Percentiles rank a stretch among this genome's conserved stretches.
Conservation (phyloP, 2,888 invertebrate genomes). For the Trichopria drosophilae region DNA sequence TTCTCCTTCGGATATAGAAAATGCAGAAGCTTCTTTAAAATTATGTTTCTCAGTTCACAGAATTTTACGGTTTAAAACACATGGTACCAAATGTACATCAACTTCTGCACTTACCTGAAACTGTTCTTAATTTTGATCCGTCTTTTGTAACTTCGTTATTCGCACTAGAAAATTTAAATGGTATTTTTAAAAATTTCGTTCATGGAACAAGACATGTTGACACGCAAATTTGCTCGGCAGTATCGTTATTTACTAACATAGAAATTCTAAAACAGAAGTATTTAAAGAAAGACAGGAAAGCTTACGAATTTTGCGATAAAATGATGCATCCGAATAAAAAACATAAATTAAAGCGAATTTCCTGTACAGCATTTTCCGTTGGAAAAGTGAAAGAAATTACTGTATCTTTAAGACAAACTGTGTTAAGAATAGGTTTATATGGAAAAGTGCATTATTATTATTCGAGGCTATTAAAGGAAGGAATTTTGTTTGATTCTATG, state of each 20-base stretch:
- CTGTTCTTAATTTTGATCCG: too few species aligned
- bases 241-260: slow-evolving; percentile 1
- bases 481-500: too few species aligned
- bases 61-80: too few species aligned
- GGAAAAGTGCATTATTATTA: too few species aligned
- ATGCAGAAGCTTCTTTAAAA: slow-evolving; percentile 19
- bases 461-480: too few species aligned
- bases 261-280: neutral
- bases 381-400: too few species aligned
- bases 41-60: too few species aligned
- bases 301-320: slow-evolving; percentile 4
- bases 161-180: slow-evolving; percentile 15
- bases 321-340: neutral
- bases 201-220: slow-evolving; percentile 11
- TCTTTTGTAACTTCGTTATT: slow-evolving; percentile 8
- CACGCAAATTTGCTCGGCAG: slow-evolving; percentile 6
- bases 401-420: too few species aligned
- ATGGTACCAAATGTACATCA: slow-evolving; percentile 7
- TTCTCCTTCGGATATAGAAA: slow-evolving; percentile 16
- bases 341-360: too few species aligned
- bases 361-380: too few species aligned
- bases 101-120: neutral
- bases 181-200: slow-evolving; percentile 6
- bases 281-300: neutral
- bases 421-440: too few species aligned